Percentiles rank a stretch among this genome's conserved stretches.
Evolutionary conservation across 1,140 invertebrate genomes (phyloP).

Genomic region (Orius laevigatus): DNA sequence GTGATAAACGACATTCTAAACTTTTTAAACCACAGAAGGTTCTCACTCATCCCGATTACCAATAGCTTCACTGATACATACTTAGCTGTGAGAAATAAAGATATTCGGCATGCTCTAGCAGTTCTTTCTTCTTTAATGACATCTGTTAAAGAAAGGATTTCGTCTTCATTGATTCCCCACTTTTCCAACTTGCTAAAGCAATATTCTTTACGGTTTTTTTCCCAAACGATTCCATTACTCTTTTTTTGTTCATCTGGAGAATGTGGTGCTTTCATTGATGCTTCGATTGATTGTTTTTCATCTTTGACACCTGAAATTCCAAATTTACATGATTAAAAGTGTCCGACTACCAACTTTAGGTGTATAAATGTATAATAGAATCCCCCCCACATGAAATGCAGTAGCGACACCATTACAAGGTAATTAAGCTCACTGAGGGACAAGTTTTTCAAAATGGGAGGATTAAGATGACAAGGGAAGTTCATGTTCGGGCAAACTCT

Average conservation of each 20-base stretch:
- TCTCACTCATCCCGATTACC: too few species aligned
- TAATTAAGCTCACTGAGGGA: too few species aligned
- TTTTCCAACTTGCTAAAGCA: constrained; percentile 9
- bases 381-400: too few species aligned
- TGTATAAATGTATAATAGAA: too few species aligned
- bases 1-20: background rate
- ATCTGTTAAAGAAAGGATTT: constrained; percentile 16
- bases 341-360: too few species aligned
- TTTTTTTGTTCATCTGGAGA: too few species aligned
- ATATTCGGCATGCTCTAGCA: constrained; percentile 17
- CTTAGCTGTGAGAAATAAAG: constrained; percentile 13
- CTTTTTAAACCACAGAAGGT: too few species aligned
- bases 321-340: too few species aligned
- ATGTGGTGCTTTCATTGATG: background rate
- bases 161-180: constrained; percentile 8
- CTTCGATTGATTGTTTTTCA: constrained; percentile 1
- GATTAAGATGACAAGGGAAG: too few species aligned
- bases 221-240: background rate
- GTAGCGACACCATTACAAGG: too few species aligned
- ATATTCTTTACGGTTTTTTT: constrained; percentile 5
- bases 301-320: constrained; percentile 13
- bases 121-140: constrained; percentile 20
- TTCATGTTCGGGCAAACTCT: too few species aligned
- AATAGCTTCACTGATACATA: constrained; percentile 10
- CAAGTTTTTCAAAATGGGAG: too few species aligned